A percentile compares a stretch with the other conserved stretches of the same genome.
Conservation (phyloP, 2,113 vertebrate species). For the Nycticryphes semicollaris region DNA sequence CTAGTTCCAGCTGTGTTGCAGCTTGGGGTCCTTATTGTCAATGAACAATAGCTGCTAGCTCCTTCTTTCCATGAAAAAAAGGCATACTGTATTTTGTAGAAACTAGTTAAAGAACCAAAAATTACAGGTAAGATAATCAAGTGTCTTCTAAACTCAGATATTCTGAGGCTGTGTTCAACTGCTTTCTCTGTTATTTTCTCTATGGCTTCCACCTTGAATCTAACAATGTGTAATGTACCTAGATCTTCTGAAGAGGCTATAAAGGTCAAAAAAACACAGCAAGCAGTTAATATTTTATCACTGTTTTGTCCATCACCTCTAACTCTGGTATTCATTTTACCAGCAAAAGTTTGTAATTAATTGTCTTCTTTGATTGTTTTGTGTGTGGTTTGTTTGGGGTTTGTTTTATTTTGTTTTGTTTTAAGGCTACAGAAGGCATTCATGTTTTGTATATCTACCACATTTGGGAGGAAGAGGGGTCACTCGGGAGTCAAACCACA, state of each 20-base stretch:
- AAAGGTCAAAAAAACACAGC: slow-evolving; percentile 61
- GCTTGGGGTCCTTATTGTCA: background rate
- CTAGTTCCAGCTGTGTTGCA: background rate
- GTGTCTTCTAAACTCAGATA: slow-evolving; percentile 50
- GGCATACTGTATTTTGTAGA: slow-evolving; percentile 26
- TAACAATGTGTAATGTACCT: slow-evolving; percentile 46
- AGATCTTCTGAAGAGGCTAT: slow-evolving; percentile 43
- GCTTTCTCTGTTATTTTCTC: slow-evolving; percentile 62
- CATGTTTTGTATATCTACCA: slow-evolving; percentile 36
- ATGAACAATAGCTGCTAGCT: background rate
- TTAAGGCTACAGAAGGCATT: slow-evolving; percentile 23
- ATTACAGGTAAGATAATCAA: slow-evolving; percentile 8
- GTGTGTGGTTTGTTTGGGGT: slow-evolving; percentile 8
- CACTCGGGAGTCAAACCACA: slow-evolving; percentile 52
- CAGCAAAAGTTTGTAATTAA: slow-evolving; percentile 55
- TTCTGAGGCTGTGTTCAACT: slow-evolving; percentile 50
- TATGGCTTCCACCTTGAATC: slow-evolving; percentile 15
- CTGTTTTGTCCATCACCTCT: slow-evolving; percentile 31
- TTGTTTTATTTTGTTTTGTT: background rate
- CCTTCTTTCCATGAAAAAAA: slow-evolving; percentile 1
- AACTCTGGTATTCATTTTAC: slow-evolving; percentile 69
- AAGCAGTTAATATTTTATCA: slow-evolving; percentile 51
- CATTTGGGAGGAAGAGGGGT: slow-evolving; percentile 29
- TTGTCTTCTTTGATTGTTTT: slow-evolving; percentile 27
- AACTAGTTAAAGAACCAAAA: slow-evolving; percentile 52